Percentiles rank a stretch among this genome's conserved stretches.
Conservation (phyloP, 2,113 vertebrate genomes). For the Rallus limicola region DNA sequence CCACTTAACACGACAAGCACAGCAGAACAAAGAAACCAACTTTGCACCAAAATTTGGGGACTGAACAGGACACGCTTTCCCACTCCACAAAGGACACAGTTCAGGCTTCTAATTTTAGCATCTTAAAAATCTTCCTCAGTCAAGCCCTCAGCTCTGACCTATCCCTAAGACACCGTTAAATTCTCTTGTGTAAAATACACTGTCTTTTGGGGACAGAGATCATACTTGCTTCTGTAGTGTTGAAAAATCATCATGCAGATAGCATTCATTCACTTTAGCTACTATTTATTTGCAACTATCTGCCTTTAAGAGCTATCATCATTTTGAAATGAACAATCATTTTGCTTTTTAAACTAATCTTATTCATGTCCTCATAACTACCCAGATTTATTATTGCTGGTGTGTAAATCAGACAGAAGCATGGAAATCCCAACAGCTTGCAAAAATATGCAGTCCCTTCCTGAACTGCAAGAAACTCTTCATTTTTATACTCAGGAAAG, state of each 20-base stretch:
- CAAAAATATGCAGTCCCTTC: neutral
- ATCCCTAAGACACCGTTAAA: neutral
- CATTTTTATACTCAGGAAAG: slow-evolving; percentile 7
- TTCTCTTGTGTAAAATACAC: neutral
- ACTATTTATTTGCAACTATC: slow-evolving; percentile 5
- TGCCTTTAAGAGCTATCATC: neutral
- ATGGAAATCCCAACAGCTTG: neutral
- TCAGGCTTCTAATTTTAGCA: slow-evolving; percentile 44
- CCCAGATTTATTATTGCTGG: neutral
- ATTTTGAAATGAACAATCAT: neutral
- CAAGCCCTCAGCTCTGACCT: neutral
- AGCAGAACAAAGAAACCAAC: slow-evolving; percentile 46
- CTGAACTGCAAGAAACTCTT: neutral
- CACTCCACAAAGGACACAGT: neutral
- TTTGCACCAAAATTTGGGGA: slow-evolving; percentile 35
- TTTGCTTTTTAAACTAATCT: slow-evolving; percentile 21
- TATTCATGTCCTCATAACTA: neutral
- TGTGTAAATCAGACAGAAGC: neutral
- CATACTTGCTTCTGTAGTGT: neutral
- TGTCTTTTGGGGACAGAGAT: neutral
- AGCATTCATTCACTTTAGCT: neutral
- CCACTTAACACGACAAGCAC: neutral
- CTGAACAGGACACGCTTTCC: neutral
- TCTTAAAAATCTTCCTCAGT: neutral
- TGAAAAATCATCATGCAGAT: neutral